A percentile compares a stretch with the other conserved stretches of the same genome.
These are phyloP conservation scores for Pseudochirops cupreus DNA, from an alignment of 2,797 vertebrate genomes.

Conservation along the genomic window DNA sequence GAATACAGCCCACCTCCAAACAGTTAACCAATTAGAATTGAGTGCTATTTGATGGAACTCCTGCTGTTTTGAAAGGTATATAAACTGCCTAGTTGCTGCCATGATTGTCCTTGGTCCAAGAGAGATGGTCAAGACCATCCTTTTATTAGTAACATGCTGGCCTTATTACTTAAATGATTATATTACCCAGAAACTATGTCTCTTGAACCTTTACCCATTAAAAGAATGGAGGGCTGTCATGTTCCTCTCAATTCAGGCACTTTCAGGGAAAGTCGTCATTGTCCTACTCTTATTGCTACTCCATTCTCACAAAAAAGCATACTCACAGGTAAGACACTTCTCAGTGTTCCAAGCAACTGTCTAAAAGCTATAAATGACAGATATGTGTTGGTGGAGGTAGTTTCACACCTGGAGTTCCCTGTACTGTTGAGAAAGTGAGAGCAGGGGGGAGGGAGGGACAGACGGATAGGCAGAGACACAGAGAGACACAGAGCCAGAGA, in stretches of 20 bases:
- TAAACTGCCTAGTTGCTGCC: neutral
- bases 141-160: neutral
- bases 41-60: neutral
- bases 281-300: neutral
- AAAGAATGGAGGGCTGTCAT: neutral
- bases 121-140: neutral
- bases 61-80: neutral
- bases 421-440: neutral
- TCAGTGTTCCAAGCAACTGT: neutral
- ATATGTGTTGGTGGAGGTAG: neutral
- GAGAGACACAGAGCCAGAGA: neutral
- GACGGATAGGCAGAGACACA: neutral
- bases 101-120: neutral
- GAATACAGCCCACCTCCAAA: neutral
- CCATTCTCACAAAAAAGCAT: neutral
- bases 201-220: neutral
- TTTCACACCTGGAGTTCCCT: neutral
- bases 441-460: neutral
- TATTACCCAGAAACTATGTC: neutral
- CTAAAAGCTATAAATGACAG: neutral
- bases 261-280: neutral
- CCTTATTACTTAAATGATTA: neutral
- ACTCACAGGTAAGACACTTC: neutral
- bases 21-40: neutral
- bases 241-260: neutral